Evolutionary conservation across 2,888 invertebrate species (phyloP).

Genomic region (Lomographa bimaculata): DNA sequence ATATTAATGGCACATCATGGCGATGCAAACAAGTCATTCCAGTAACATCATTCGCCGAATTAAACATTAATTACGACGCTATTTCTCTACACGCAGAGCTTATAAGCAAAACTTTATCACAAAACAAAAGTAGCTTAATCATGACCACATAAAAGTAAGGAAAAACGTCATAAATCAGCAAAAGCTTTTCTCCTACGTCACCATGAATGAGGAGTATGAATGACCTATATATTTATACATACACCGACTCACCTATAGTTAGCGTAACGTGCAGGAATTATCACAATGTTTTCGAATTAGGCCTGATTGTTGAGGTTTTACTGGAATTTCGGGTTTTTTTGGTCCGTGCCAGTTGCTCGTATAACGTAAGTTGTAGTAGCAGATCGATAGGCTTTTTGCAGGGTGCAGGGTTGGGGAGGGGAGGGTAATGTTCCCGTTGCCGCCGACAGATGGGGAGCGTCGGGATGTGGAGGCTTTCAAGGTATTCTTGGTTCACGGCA

Average conservation of each 20-base stretch:
- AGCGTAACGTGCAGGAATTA: slow-evolving; percentile 21
- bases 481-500: slow-evolving; percentile 25
- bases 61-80: slow-evolving; percentile 42
- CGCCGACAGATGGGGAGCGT: slow-evolving; percentile 67
- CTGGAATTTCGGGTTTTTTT: slow-evolving; percentile 50
- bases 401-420: slow-evolving; percentile 34
- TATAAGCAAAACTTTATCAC: slow-evolving; percentile 11
- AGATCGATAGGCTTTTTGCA: slow-evolving; percentile 67
- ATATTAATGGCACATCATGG: slow-evolving; percentile 37
- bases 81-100: slow-evolving; percentile 21
- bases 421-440: slow-evolving; percentile 48
- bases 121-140: slow-evolving; percentile 30
- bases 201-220: slow-evolving; percentile 55
- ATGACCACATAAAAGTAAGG: slow-evolving; percentile 39
- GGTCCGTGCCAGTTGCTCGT: slow-evolving; percentile 59
- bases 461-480: slow-evolving; percentile 39
- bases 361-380: slow-evolving; percentile 67
- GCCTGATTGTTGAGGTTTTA: slow-evolving; percentile 51
- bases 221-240: slow-evolving; percentile 31
- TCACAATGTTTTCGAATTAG: slow-evolving; percentile 47
- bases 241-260: slow-evolving; percentile 51
- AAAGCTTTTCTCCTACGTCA: slow-evolving; percentile 55
- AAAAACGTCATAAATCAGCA: slow-evolving; percentile 46
- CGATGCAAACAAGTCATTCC: slow-evolving; percentile 59
- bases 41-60: slow-evolving; percentile 47